Percentiles rank a stretch among this genome's conserved stretches.
phyloP scores from a whole-genome alignment of 2,797 vertebrate species.

The Coreius guichenoti region DNA sequence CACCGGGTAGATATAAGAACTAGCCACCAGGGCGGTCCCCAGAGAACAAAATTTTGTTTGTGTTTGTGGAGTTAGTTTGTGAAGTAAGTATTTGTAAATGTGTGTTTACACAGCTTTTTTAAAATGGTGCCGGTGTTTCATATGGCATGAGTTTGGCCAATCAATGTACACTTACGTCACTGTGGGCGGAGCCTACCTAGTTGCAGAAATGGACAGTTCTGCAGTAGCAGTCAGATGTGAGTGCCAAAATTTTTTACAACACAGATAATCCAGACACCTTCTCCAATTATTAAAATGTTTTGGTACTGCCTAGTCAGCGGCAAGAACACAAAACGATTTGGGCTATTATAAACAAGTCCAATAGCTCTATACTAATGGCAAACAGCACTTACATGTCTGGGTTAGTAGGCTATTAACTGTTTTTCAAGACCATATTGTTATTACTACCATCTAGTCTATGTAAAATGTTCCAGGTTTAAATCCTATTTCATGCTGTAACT shows the following conservation, averaged over 20 bases:
- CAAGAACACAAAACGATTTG: neutral
- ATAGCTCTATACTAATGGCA: neutral
- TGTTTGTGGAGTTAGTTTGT: neutral
- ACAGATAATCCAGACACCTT: neutral
- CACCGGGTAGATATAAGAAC: neutral
- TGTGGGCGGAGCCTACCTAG: neutral
- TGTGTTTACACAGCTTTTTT: neutral
- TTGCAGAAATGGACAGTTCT: neutral
- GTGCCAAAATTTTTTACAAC: neutral
- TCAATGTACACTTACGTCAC: neutral
- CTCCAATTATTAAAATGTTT: neutral
- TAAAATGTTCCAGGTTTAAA: neutral
- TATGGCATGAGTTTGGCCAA: neutral
- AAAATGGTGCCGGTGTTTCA: neutral
- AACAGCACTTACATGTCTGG: neutral
- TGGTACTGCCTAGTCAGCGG: neutral
- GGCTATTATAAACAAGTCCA: neutral
- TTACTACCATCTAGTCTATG: neutral
- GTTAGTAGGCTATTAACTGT: too few species aligned
- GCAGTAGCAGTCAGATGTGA: neutral
- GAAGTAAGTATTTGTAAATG: too few species aligned
- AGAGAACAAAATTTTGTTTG: neutral
- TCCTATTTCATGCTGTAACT: neutral
- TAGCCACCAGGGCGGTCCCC: neutral
- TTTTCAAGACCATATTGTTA: too few species aligned